Percentiles rank a stretch among this genome's conserved stretches.
Evolutionary conservation across 2,888 invertebrate species (phyloP).

Genomic region (Geophilus truncorum): DNA sequence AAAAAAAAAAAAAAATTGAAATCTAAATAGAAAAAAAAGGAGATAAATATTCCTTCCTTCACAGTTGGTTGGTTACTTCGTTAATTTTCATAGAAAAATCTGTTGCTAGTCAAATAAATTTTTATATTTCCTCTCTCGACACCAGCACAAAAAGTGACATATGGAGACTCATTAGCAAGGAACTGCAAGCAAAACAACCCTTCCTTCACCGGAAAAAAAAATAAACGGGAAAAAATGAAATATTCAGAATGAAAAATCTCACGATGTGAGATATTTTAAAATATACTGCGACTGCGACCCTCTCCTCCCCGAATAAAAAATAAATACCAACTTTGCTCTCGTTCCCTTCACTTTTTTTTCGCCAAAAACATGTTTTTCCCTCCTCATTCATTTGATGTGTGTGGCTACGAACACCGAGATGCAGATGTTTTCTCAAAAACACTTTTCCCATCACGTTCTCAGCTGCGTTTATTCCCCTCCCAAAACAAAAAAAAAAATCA

Average conservation of each 20-base stretch:
- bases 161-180: slow-evolving; percentile 25
- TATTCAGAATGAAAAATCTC: slow-evolving; percentile 7
- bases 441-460: slow-evolving; percentile 13
- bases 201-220: background rate
- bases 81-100: slow-evolving; percentile 26
- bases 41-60: slow-evolving; percentile 8
- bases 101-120: slow-evolving; percentile 27
- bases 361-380: background rate
- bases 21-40: background rate
- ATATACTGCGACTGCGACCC: background rate
- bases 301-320: background rate
- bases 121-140: slow-evolving; percentile 16
- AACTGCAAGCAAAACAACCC: background rate
- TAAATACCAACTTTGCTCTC: slow-evolving; percentile 14
- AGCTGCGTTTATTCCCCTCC: background rate
- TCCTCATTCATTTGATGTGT: slow-evolving; percentile 25
- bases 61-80: slow-evolving; percentile 27
- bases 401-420: slow-evolving; percentile 21
- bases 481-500: background rate
- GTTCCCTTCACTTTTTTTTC: background rate
- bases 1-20: background rate
- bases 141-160: slow-evolving; percentile 11
- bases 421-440: background rate
- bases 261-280: slow-evolving; percentile 21
- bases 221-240: background rate